phyloP scores from a whole-genome alignment of 2,888 invertebrate genomes.

The Luperina nickerlii region DNA sequence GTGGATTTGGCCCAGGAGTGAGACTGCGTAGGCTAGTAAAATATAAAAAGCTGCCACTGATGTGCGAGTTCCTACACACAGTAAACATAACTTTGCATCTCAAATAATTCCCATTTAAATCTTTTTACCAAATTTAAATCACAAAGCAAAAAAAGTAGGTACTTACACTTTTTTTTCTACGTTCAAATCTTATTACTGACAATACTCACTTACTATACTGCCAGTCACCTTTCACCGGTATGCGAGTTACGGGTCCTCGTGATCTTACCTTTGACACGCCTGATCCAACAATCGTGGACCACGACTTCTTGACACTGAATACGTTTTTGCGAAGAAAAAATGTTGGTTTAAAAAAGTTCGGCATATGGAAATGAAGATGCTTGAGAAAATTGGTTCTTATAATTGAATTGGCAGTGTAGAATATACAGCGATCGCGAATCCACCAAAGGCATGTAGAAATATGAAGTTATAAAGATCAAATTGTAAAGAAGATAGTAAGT shows the following conservation, averaged over 20 bases:
- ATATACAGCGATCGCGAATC: neutral
- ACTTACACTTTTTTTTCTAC: constrained; percentile 17
- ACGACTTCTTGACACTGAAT: constrained; percentile 56
- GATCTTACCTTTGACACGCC: constrained; percentile 66
- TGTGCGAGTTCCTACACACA: neutral
- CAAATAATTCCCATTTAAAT: neutral
- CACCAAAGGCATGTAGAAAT: neutral
- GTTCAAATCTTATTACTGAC: constrained; percentile 35
- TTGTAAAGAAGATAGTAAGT: neutral
- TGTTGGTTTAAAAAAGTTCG: neutral
- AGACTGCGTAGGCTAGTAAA: neutral
- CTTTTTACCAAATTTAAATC: neutral
- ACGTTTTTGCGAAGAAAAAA: constrained; percentile 51
- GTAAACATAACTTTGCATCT: neutral
- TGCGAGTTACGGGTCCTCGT: constrained; percentile 53
- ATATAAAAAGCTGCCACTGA: neutral
- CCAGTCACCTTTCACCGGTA: constrained; percentile 57
- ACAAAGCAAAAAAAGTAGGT: neutral
- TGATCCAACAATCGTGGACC: constrained; percentile 56
- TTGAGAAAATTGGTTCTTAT: neutral
- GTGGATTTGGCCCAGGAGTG: neutral
- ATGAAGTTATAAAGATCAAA: neutral
- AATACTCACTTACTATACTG: constrained; percentile 18
- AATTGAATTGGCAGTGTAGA: neutral
- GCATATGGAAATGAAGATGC: constrained; percentile 8